Base-by-base conservation (phyloP, 2,888 invertebrate genomes). In the Lymantria monacha region DNA sequence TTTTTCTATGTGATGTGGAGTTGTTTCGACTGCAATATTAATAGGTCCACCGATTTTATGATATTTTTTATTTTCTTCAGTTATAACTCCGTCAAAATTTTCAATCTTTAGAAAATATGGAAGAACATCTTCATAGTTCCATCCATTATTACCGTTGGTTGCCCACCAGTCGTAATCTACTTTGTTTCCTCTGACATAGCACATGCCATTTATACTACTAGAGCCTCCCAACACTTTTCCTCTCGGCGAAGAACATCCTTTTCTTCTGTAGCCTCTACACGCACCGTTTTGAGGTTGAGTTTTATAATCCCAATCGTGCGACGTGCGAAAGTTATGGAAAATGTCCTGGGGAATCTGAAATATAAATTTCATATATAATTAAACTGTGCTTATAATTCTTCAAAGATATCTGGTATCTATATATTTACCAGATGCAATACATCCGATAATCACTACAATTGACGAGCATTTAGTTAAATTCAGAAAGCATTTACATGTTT, bases 211-310 rank as follows among this genome's bases (percentile, higher is more conserved):
- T 30, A 93, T 80, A n/a, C 89, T 86, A 36, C 93, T 93, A 5
- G 87, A 85, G 1, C 94, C 94, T 49, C 94, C 93, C 57, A 94
- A 79, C 46, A 90, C 83, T 66, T 93, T 94, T 0, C 95, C 95
- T 44, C 93, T 83, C 1, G 94, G 92, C 93, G 93, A 93, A 0
- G 80, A 76, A 41, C 83, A 83, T 14, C 78, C 55, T 50, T 79
- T 68, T 33, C 60, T 61, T 61, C 68, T 79, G 41, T 88, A 87
- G 33, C 83, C 77, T 54, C 81, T 83, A 40, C 91, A 88, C 45
- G 76, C 73, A 22, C 80, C 76, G 14, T 83, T 73, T 57, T 85
- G 76, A 0, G 87, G 87, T 61, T 91, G 82, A 0, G 92, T 87
- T 61, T 82, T 84, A 66, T 93, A 93, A 37, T 79, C 79, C 93